A percentile compares a stretch with the other conserved stretches of the same genome.
Conservation (phyloP, 2,888 invertebrate genomes). For the Trimorus sp. region DNA sequence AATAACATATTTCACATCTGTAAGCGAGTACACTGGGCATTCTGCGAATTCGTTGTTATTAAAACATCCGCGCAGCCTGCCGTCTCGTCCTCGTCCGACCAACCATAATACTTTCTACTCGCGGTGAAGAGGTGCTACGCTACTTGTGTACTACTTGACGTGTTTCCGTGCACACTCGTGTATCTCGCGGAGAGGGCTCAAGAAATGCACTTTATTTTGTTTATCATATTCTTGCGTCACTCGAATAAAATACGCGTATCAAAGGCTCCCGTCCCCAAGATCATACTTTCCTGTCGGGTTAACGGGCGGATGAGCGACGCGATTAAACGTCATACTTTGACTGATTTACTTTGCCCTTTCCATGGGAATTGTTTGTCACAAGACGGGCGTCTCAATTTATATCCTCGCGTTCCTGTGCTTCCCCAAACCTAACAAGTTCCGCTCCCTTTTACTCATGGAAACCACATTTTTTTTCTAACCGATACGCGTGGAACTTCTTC, state of each 20-base stretch:
- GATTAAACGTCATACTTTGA: constrained; percentile 41
- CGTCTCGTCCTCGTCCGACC: constrained; percentile 33
- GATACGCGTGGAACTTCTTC: too few species aligned
- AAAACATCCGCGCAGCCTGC: constrained; percentile 24
- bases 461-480: too few species aligned
- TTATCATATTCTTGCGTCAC: constrained; percentile 50
- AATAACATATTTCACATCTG: neutral
- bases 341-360: constrained; percentile 20
- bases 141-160: constrained; percentile 56
- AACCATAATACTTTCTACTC: constrained; percentile 47
- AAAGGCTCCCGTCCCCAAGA: constrained; percentile 40
- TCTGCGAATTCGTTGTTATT: constrained; percentile 29
- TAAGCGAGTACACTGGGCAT: too few species aligned
- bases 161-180: constrained; percentile 44
- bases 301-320: constrained; percentile 29
- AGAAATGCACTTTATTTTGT: constrained; percentile 57
- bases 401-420: too few species aligned
- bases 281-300: constrained; percentile 41
- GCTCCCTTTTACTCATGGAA: too few species aligned
- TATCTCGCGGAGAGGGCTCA: constrained; percentile 43
- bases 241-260: constrained; percentile 53
- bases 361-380: constrained; percentile 13
- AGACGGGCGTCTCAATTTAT: neutral
- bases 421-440: too few species aligned
- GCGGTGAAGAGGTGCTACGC: constrained; percentile 32